Evolutionary conservation across 2,888 invertebrate species (phyloP).

Genomic region (Catocala fraxini): DNA sequence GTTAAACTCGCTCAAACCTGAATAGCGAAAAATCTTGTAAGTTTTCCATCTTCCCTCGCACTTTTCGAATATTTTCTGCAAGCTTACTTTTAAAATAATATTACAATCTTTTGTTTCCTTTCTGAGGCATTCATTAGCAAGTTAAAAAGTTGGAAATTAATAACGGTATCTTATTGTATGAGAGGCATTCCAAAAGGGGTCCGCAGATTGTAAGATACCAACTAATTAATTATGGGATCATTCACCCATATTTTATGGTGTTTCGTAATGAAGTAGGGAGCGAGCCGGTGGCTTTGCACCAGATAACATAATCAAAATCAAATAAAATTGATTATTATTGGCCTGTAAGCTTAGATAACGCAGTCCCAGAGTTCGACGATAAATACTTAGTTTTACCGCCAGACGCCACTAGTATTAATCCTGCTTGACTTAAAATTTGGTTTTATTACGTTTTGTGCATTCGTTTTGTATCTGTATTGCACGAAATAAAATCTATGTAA

Average conservation of each 20-base stretch:
- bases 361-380: too few relatives aligned
- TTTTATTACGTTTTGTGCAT: too few relatives aligned
- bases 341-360: too few relatives aligned
- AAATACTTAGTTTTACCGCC: too few relatives aligned
- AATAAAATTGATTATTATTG: too few relatives aligned
- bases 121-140: constrained; percentile 14
- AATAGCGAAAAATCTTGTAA: constrained; percentile 4
- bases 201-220: constrained; percentile 11
- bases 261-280: constrained; percentile 1
- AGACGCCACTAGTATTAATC: too few relatives aligned
- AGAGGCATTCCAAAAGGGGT: constrained; percentile 10
- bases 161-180: constrained; percentile 13
- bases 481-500: too few relatives aligned
- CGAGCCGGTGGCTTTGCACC: not conserved
- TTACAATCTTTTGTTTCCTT: constrained; percentile 6
- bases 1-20: not conserved
- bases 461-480: too few relatives aligned
- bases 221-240: constrained; percentile 18
- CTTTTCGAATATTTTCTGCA: constrained; percentile 9
- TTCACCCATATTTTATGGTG: constrained; percentile 7
- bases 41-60: not conserved
- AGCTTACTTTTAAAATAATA: constrained; percentile 5
- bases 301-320: too few relatives aligned
- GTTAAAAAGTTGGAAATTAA: constrained; percentile 17
- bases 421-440: too few relatives aligned